phyloP scores from a whole-genome alignment of 1,140 invertebrate genomes.

The Bombus waltoni region DNA sequence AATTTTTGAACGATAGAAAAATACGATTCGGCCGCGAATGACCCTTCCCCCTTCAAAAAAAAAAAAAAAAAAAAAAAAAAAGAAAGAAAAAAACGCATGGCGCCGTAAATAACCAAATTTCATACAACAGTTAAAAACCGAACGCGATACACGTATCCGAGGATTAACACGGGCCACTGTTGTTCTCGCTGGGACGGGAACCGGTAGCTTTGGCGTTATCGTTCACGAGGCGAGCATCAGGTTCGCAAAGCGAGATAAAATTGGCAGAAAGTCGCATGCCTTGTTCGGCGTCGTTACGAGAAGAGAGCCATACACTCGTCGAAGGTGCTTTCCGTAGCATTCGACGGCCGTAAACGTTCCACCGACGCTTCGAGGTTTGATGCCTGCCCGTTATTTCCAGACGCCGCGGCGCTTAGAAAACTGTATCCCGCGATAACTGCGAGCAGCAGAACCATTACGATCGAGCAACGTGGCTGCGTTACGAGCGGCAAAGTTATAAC shows the following conservation, averaged over 20 bases:
- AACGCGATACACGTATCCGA: background rate
- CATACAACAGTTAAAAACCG: background rate
- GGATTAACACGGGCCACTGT: background rate
- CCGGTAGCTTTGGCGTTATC: background rate
- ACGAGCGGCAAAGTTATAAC: conserved; percentile 21
- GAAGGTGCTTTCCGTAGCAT: background rate
- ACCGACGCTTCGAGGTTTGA: conserved; percentile 8
- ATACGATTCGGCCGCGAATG: too few relatives aligned
- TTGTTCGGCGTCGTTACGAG: background rate
- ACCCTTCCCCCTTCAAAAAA: too few relatives aligned
- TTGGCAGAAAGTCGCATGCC: conserved; percentile 1
- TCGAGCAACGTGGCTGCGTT: conserved; percentile 1
- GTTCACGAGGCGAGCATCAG: background rate
- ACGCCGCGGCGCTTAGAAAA: background rate
- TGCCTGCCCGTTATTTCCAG: background rate
- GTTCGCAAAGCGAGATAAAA: conserved; percentile 17
- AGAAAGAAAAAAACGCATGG: too few relatives aligned
- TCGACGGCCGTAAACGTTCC: conserved; percentile 21
- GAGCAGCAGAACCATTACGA: conserved; percentile 1
- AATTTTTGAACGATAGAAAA: too few relatives aligned
- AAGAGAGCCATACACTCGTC: background rate
- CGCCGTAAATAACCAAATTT: background rate
- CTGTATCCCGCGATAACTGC: background rate
- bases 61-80: too few relatives aligned
- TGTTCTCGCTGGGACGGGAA: too few relatives aligned